Percentiles rank a stretch among this genome's conserved stretches.
Conservation (phyloP, 2,113 vertebrate species). For the Microtus richardsoni region DNA sequence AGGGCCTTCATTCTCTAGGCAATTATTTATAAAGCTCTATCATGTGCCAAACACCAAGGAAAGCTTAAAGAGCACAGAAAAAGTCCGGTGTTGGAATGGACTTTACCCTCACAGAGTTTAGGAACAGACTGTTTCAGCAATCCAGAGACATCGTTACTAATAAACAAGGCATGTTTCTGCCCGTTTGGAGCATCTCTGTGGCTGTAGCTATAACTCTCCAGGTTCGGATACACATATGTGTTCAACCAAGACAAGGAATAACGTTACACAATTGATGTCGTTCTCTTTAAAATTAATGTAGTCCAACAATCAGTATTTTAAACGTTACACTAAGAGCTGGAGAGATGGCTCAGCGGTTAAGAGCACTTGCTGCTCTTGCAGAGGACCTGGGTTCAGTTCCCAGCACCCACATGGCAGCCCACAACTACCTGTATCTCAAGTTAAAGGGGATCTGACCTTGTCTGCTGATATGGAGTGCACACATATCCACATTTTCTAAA, state of each 20-base stretch:
- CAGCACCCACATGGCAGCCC: too few species aligned
- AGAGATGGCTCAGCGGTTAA: background rate
- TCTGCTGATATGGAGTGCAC: background rate
- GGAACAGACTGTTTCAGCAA: background rate
- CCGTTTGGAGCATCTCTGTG: constrained; percentile 40
- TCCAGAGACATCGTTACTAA: constrained; percentile 42
- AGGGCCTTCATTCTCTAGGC: background rate
- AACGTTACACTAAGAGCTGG: background rate
- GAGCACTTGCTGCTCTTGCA: background rate
- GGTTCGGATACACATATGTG: background rate
- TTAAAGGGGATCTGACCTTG: background rate
- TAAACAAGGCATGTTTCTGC: constrained; percentile 41
- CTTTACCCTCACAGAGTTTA: constrained; percentile 25
- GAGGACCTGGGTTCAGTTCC: too few species aligned
- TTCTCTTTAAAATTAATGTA: constrained; percentile 57
- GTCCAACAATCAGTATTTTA: background rate
- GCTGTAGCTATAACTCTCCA: constrained; percentile 14
- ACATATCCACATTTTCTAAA: background rate
- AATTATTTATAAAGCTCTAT: constrained; percentile 54
- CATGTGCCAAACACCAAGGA: constrained; percentile 33
- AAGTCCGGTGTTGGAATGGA: background rate
- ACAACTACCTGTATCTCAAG: background rate
- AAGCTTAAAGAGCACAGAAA: constrained; percentile 15
- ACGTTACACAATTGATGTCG: constrained; percentile 11
- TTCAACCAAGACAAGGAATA: constrained; percentile 56